Base-by-base conservation (phyloP, 2,888 invertebrate genomes). In the Apodemia zela region DNA sequence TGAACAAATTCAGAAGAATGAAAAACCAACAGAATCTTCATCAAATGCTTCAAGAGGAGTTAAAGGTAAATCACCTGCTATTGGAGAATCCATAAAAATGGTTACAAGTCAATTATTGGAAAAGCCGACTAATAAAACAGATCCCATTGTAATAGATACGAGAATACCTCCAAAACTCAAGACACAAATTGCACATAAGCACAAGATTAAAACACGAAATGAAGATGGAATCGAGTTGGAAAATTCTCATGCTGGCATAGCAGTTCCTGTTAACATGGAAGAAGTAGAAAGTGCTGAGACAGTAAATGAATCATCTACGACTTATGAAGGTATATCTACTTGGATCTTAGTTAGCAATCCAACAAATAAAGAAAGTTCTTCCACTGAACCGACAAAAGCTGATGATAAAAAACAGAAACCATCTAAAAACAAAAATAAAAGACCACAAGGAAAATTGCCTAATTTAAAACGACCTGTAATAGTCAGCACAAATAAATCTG, bases 341-440 rank as follows among this genome's bases (percentile, higher is more conserved):
- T 96, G 96, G 96, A 94, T 96, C 66, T 86, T 96, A 18, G 79
- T 96, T 18, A 95, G 95, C 68, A 89, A 84, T 67, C 85, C 92
- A 0, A 70, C 80, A 3, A 81, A 78, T 2, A 84, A 78, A 69
- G 82, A 83, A 60, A 85, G 79, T 63, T 67, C 72, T 8, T 72
- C 87, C n/a, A 90, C 89, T 1, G 90, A 89, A 68, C 77, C 89
- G 5, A 84, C 86, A 8, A 85, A 89, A 77, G 65, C 75, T 38
- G 82, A 89, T 35, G 86, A 85, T 21, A 89, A 89, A 68, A 86
- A 92, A 75, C 75, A 78, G 51, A 85, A 86, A 61, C 80, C 87
- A 25, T 73, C 77, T 5, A 85, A 89, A 71, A 87, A 81, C 58
- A 87, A 88, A 72, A 80, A 81, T 5, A 89, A 90, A 71, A 77